These are phyloP conservation scores for Phania funesta DNA, from an alignment of 2,888 invertebrate species.

Conservation along the genomic window DNA sequence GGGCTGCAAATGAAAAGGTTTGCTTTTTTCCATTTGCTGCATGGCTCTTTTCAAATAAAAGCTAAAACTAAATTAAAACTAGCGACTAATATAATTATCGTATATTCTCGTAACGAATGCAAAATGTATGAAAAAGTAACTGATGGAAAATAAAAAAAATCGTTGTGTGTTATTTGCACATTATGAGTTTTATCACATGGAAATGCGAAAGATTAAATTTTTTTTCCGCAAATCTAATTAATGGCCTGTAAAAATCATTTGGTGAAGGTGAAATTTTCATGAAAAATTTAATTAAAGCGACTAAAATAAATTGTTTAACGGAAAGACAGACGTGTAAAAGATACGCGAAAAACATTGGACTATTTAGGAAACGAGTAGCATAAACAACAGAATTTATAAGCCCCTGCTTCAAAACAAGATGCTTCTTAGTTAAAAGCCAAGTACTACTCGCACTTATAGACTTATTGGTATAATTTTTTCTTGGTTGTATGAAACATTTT, in stretches of 20 bases:
- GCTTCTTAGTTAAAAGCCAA: too few relatives aligned
- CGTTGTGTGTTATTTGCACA: not conserved
- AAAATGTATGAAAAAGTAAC: not conserved
- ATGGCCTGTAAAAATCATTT: slow-evolving; percentile 14
- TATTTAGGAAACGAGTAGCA: too few relatives aligned
- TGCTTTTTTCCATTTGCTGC: not conserved
- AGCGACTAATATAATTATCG: slow-evolving; percentile 44
- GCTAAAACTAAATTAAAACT: slow-evolving; percentile 43
- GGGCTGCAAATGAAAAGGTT: slow-evolving; percentile 17
- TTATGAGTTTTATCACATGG: not conserved
- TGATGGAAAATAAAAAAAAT: not conserved
- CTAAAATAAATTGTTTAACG: too few relatives aligned
- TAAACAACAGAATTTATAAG: too few relatives aligned
- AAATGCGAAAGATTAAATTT: not conserved
- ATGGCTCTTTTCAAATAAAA: slow-evolving; percentile 28
- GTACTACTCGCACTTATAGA: too few relatives aligned
- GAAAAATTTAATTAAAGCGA: slow-evolving; percentile 12
- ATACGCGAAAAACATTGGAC: too few relatives aligned
- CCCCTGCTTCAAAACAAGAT: too few relatives aligned
- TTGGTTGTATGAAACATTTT: too few relatives aligned
- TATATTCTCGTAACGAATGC: slow-evolving; percentile 4
- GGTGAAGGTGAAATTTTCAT: not conserved
- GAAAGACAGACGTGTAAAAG: too few relatives aligned
- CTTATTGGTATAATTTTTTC: too few relatives aligned
- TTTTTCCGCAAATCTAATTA: slow-evolving; percentile 41